Percentiles rank a stretch among this genome's conserved stretches.
Conservation (phyloP, 2,797 vertebrate species). For the Yasuhikotakia modesta region DNA sequence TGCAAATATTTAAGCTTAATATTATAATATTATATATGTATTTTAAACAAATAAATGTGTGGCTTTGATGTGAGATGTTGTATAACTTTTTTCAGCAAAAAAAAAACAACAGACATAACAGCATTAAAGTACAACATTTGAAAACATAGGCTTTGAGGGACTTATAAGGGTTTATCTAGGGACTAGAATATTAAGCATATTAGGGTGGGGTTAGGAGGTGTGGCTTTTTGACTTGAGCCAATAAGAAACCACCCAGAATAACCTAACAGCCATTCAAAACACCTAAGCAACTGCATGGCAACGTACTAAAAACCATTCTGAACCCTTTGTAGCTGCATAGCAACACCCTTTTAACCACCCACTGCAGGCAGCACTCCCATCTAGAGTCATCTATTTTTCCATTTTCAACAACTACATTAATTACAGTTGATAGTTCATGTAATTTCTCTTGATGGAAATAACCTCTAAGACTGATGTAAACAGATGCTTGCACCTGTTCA, state of each 20-base stretch:
- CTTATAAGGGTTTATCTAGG: neutral
- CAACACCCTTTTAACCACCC: neutral
- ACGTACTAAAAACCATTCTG: neutral
- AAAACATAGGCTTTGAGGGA: neutral
- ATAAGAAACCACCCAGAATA: neutral
- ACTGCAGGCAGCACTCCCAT: neutral
- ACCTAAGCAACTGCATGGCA: neutral
- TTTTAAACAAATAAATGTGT: no score
- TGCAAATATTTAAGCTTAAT: neutral
- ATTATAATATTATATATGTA: neutral
- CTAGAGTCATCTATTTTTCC: neutral
- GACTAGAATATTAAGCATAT: neutral
- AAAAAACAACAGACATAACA: no score
- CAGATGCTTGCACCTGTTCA: neutral
- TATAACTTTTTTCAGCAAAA: no score
- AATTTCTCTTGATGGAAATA: neutral
- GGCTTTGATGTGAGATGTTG: no score
- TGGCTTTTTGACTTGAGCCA: no score
- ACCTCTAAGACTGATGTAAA: slow-evolving; percentile 1
- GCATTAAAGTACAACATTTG: no score
- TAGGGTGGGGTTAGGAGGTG: neutral
- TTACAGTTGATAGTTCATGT: neutral
- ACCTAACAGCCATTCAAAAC: neutral
- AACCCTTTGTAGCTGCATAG: neutral
- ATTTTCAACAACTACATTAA: neutral